Evolutionary conservation across 2,113 vertebrate genomes (phyloP).

Genomic region (Phalacrocorax brasilianus): DNA sequence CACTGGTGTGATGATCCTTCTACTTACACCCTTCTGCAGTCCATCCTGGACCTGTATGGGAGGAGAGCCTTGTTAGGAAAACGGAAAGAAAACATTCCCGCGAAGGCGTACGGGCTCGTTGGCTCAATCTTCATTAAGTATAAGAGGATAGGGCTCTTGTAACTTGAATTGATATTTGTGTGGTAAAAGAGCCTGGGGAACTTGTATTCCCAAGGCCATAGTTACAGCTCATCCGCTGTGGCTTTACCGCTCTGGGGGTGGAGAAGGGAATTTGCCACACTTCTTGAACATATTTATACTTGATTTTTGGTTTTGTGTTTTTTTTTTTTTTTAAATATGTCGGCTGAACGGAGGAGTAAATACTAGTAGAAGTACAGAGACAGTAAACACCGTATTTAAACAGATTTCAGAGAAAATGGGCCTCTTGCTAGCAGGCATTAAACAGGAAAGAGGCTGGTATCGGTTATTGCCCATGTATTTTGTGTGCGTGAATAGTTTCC

Average conservation of each 20-base stretch:
- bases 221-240: slow-evolving; percentile 62
- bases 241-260: slow-evolving; percentile 55
- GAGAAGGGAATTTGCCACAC: slow-evolving; percentile 59
- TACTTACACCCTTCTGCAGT: slow-evolving; percentile 42
- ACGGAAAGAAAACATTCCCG: slow-evolving; percentile 35
- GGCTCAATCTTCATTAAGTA: slow-evolving; percentile 25
- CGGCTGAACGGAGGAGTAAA: slow-evolving; percentile 34
- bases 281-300: slow-evolving; percentile 43
- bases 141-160: slow-evolving; percentile 30
- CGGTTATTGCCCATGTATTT: not conserved
- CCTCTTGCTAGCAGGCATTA: not conserved
- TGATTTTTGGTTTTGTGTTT: not conserved
- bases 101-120: not conserved
- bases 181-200: slow-evolving; percentile 61
- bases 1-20: slow-evolving; percentile 50
- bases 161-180: slow-evolving; percentile 59
- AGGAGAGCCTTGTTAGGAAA: slow-evolving; percentile 37
- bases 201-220: slow-evolving; percentile 67
- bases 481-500: not conserved
- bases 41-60: slow-evolving; percentile 46
- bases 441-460: not conserved
- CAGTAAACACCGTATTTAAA: slow-evolving; percentile 24
- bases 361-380: not conserved
- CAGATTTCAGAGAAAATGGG: slow-evolving; percentile 11
- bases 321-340: not conserved